phyloP scores from a whole-genome alignment of 2,113 vertebrate species.

The Geococcyx californianus region DNA sequence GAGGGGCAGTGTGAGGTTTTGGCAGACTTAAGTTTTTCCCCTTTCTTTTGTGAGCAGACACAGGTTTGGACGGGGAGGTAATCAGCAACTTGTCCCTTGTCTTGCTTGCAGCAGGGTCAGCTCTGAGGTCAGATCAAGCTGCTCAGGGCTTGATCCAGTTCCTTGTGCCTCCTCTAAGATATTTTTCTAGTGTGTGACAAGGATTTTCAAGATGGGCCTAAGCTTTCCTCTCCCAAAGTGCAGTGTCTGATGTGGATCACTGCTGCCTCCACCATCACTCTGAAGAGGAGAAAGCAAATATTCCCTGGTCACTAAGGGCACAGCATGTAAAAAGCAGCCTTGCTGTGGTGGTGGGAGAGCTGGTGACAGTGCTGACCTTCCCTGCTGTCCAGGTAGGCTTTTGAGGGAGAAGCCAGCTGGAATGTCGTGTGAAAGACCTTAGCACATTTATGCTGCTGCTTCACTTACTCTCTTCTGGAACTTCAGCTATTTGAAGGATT shows the following conservation, averaged over 20 bases:
- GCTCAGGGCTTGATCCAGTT: background rate
- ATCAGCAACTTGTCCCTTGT: fast-evolving
- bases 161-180: background rate
- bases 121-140: background rate
- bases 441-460: background rate
- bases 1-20: background rate
- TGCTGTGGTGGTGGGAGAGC: fast-evolving
- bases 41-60: background rate
- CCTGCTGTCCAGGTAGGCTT: fast-evolving
- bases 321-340: background rate
- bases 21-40: background rate
- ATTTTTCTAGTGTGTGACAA: background rate
- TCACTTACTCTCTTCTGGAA: background rate
- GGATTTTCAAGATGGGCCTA: background rate
- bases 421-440: background rate
- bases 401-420: background rate
- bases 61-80: background rate
- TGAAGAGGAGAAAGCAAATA: background rate
- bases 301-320: background rate
- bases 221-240: background rate
- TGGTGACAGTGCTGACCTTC: fast-evolving
- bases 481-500: background rate
- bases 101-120: background rate
- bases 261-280: fast-evolving
- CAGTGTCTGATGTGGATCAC: background rate